Evolutionary conservation across 2,797 vertebrate species (phyloP), one percentile per base, ranked within the genome.

Genomic region (Antrozous pallidus): DNA sequence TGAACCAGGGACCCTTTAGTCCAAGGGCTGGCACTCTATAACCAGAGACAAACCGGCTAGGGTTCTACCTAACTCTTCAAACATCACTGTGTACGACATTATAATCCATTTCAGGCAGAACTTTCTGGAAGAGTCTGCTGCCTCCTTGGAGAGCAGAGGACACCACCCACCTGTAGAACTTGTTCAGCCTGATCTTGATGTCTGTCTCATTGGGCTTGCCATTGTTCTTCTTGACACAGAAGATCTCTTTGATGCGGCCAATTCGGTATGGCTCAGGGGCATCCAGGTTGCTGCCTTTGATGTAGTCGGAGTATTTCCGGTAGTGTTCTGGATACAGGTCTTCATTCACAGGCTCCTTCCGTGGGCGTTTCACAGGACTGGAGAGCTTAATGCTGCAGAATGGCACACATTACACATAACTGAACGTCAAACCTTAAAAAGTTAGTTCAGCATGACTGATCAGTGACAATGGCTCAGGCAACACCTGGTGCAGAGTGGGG

Each of bases 231-330:
- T 98, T 98, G 95, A 92, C 97, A 96, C 99, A 99, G 97, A 98
- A 99, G 95, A 99, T 99, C 97, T 99, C 99, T 91, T 98, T 99
- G 96, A 99, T 98, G 65, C 99, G 99, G 0, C 99, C 99, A 0
- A 99, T 94, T 4, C 99, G 98, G 94, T 98, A 99, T 0, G 99
- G 99, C 45, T 99, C 98, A 0, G 99, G 99, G 0, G 99, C 99
- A 0, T 99, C 99, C 95, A 99, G 97, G 98, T 99, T 99, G 96
- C 99, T 99, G 10, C 99, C 99, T 95, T 99, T 99, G 95, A 99
- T 99, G 97, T 99, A 99, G 96, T 99, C 99, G 0, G 99, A 99
- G 28, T 98, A 99, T 58, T 99, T 99, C 9, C 99, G 98, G 98
- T 99, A 99, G 93, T 99, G 99, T 96, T 99, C 99, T 0, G 99